Conservation (phyloP, 1,140 invertebrate species). For the Steinernema feltiae region DNA sequence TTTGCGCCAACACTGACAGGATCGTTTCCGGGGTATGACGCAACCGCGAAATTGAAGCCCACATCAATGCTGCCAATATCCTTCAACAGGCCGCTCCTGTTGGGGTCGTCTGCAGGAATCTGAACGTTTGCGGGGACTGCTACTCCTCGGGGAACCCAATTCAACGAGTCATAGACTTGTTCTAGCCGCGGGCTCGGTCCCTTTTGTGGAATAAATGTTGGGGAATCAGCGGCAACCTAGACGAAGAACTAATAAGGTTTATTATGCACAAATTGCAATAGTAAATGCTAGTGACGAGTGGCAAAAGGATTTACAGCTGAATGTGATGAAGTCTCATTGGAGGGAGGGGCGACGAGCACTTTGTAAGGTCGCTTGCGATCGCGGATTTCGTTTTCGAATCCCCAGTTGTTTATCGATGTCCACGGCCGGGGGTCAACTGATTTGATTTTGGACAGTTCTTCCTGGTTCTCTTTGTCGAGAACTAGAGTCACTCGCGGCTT, state of each 20-base stretch:
- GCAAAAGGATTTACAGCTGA: not conserved
- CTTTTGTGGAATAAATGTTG: not conserved
- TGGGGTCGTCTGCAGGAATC: slow-evolving; percentile 12
- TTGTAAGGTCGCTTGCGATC: not conserved
- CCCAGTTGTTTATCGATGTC: not conserved
- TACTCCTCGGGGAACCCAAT: slow-evolving; percentile 4
- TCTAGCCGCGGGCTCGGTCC: not conserved
- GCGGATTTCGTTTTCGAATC: not conserved
- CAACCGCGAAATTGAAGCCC: slow-evolving; percentile 31
- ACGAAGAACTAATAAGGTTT: not conserved
- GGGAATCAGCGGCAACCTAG: not conserved
- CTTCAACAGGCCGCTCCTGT: slow-evolving; percentile 27
- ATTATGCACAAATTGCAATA: not conserved
- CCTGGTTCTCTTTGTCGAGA: not conserved
- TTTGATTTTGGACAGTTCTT: not conserved
- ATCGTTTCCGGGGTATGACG: slow-evolving; percentile 26
- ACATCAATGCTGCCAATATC: slow-evolving; percentile 32
- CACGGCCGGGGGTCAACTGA: not conserved
- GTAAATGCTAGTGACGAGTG: not conserved
- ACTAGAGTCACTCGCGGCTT: not conserved
- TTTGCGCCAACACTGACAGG: slow-evolving; percentile 23
- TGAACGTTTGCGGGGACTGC: not conserved
- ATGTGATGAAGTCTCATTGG: not conserved
- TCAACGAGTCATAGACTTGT: not conserved
- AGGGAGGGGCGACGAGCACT: not conserved